Conservation (phyloP, 2,797 vertebrate genomes). For the Molossus alvarezi region DNA sequence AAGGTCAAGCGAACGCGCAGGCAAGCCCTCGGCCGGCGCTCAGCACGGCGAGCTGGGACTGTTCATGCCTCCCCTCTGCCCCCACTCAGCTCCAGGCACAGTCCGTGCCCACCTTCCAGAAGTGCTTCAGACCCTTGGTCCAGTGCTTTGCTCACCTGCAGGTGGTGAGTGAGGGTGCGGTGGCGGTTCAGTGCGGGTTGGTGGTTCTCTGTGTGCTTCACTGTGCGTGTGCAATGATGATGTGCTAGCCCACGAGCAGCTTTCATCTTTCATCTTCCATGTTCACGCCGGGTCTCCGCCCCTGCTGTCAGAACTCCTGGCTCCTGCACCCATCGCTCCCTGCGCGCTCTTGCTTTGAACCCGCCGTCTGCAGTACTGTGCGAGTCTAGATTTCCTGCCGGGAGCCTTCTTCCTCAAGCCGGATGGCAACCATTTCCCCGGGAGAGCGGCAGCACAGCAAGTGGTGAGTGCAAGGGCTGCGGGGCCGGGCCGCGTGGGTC, state of each 20-base stretch:
- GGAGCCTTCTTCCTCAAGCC: neutral
- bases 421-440: neutral
- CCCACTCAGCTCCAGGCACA: rapidly evolving
- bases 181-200: rapidly evolving
- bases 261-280: neutral
- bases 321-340: neutral
- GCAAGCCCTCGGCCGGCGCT: neutral
- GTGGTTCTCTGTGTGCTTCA: neutral
- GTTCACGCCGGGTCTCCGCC: neutral
- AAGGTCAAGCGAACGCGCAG: neutral
- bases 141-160: neutral
- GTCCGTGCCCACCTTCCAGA: neutral
- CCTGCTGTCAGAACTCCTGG: neutral
- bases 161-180: neutral
- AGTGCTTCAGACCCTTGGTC: neutral
- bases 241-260: neutral
- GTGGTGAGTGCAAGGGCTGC: rapidly evolving
- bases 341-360: neutral
- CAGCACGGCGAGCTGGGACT: rapidly evolving
- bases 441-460: neutral
- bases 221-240: neutral
- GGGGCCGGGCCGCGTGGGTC: neutral
- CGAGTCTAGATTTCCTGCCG: neutral
- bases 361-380: rapidly evolving
- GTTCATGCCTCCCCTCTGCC: neutral